A percentile compares a stretch with the other conserved stretches of the same genome.
These are phyloP conservation scores for Shargacucullia verbasci DNA, from an alignment of 2,888 invertebrate genomes.

Conservation along the genomic window DNA sequence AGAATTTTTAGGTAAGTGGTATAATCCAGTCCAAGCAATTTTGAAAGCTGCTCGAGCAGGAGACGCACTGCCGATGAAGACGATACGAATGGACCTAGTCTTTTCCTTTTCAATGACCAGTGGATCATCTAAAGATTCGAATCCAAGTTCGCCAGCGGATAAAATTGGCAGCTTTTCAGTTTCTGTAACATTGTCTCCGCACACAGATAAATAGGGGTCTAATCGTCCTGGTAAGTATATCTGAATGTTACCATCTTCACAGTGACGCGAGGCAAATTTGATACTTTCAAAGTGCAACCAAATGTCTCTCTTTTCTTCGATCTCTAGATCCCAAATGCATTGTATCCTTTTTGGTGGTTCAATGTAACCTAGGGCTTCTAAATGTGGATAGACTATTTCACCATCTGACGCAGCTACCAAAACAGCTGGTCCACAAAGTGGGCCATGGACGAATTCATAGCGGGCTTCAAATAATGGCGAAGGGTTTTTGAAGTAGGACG, in stretches of 20 bases:
- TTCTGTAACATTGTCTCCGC: slow-evolving; percentile 95
- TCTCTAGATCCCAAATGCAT: slow-evolving; percentile 95
- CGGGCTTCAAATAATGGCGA: slow-evolving; percentile 95
- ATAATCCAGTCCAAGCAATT: slow-evolving; percentile 96
- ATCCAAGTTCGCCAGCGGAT: slow-evolving; percentile 93
- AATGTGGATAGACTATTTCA: slow-evolving; percentile 95
- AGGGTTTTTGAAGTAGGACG: slow-evolving; percentile 96
- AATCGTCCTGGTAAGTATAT: slow-evolving; percentile 92
- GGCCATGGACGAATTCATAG: slow-evolving; percentile 97
- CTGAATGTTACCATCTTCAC: slow-evolving; percentile 96
- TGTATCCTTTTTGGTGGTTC: slow-evolving; percentile 92
- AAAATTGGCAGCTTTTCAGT: slow-evolving; percentile 94
- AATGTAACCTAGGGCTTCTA: slow-evolving; percentile 93
- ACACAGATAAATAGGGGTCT: slow-evolving; percentile 94
- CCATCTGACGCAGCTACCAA: slow-evolving; percentile 94
- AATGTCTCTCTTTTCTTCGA: slow-evolving; percentile 94
- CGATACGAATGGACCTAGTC: slow-evolving; percentile 91
- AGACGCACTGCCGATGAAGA: slow-evolving; percentile 93
- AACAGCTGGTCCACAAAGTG: slow-evolving; percentile 95
- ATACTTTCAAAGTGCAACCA: slow-evolving; percentile 96
- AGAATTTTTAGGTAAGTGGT: slow-evolving; percentile 94
- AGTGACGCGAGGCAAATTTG: slow-evolving; percentile 94
- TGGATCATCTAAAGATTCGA: slow-evolving; percentile 88
- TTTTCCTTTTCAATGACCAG: slow-evolving; percentile 89
- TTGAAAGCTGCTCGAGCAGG: slow-evolving; percentile 96